phyloP scores from a whole-genome alignment of 2,888 invertebrate species.

The Parnassius smintheus region DNA sequence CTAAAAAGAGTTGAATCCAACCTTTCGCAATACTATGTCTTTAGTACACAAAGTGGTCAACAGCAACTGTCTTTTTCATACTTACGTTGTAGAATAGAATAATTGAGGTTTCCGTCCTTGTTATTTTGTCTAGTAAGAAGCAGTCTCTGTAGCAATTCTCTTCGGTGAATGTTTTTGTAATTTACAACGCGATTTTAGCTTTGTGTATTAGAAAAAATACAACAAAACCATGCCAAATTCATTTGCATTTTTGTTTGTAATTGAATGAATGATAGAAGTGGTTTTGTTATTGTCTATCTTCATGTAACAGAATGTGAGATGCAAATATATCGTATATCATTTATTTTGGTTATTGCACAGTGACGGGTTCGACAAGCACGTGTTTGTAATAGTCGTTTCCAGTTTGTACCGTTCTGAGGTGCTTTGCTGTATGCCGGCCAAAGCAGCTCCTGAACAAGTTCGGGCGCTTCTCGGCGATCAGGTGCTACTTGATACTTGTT shows the following conservation, averaged over 20 bases:
- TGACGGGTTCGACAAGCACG: slow-evolving; percentile 71
- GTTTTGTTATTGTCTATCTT: not conserved
- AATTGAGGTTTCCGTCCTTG: slow-evolving; percentile 1
- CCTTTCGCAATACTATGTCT: not conserved
- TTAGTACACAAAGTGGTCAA: not conserved
- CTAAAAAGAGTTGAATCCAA: not conserved
- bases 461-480: slow-evolving; percentile 73
- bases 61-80: slow-evolving; percentile 2
- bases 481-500: slow-evolving; percentile 77
- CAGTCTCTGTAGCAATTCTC: slow-evolving; percentile 1
- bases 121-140: not conserved
- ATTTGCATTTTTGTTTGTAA: not conserved
- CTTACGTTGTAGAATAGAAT: not conserved
- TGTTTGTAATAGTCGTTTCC: slow-evolving; percentile 69
- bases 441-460: slow-evolving; percentile 74
- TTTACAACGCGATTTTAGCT: not conserved
- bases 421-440: slow-evolving; percentile 48
- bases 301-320: slow-evolving; percentile 31
- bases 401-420: slow-evolving; percentile 75
- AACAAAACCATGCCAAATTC: not conserved
- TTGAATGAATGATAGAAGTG: not conserved
- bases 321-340: slow-evolving; percentile 1
- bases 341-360: slow-evolving; percentile 44
- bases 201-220: too few relatives aligned
- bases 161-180: not conserved